Conservation (phyloP, 2,888 invertebrate genomes). For the Stegophylla sp. region DNA sequence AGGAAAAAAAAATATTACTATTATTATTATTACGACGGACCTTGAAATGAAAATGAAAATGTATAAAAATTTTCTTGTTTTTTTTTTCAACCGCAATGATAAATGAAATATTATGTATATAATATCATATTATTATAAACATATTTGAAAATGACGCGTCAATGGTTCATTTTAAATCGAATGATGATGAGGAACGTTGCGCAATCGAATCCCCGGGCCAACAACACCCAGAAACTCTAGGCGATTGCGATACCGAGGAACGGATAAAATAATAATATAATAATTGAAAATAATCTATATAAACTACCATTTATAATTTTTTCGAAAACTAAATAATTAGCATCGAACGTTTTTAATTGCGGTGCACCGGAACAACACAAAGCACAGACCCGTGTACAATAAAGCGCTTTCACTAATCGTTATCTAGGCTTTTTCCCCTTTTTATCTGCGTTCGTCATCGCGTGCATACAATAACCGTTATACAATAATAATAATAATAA, state of each 20-base stretch:
- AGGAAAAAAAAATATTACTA: not conserved
- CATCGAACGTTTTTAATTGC: slow-evolving; percentile 18
- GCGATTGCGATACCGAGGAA: not conserved
- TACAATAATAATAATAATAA: slow-evolving; percentile 17
- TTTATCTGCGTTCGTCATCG: slow-evolving; percentile 34
- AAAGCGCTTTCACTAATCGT: slow-evolving; percentile 56
- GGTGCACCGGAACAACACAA: slow-evolving; percentile 39
- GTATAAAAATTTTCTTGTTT: not conserved
- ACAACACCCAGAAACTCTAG: not conserved
- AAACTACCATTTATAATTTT: not conserved
- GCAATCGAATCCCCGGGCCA: not conserved
- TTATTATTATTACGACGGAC: slow-evolving; percentile 3
- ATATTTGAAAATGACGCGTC: not conserved
- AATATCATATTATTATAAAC: too few species aligned
- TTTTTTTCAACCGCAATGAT: too few species aligned
- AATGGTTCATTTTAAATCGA: not conserved
- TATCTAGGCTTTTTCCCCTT: slow-evolving; percentile 24
- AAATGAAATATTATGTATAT: too few species aligned
- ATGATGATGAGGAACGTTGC: too few species aligned
- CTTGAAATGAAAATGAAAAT: slow-evolving; percentile 47
- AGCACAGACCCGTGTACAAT: not conserved
- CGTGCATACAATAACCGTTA: slow-evolving; percentile 14
- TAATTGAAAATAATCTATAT: not conserved
- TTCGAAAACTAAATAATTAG: slow-evolving; percentile 25
- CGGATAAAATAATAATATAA: not conserved